Percentiles rank a stretch among this genome's conserved stretches.
Evolutionary conservation across 1,140 invertebrate genomes (phyloP).

Genomic region (Cydia fagiglandana): DNA sequence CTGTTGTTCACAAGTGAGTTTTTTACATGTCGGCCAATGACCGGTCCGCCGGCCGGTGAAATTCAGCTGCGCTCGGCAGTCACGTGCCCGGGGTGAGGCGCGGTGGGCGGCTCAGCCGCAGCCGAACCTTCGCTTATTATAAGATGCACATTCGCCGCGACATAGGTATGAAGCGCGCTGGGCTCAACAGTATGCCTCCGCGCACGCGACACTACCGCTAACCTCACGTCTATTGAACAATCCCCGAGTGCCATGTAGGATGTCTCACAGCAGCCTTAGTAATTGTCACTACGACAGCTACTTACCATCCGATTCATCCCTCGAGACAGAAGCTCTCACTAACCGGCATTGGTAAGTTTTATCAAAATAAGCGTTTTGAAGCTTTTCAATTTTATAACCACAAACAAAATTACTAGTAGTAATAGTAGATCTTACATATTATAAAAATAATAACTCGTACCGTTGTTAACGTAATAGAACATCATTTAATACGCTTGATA

Average conservation of each 20-base stretch:
- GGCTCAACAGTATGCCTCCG: conserved; percentile 65
- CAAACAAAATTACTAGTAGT: neutral
- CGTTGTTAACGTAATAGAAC: too few relatives aligned
- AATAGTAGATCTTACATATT: too few relatives aligned
- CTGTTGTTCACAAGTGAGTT: conserved; percentile 55
- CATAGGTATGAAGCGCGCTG: conserved; percentile 72
- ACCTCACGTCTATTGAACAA: conserved; percentile 56
- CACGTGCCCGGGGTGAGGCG: conserved; percentile 77
- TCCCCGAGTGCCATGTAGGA: conserved; percentile 72
- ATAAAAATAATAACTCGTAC: too few relatives aligned
- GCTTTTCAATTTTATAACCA: neutral
- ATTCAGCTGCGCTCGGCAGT: conserved; percentile 64
- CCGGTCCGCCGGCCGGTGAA: conserved; percentile 69
- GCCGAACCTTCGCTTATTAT: conserved; percentile 73
- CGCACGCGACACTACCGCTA: conserved; percentile 52
- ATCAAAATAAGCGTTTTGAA: conserved; percentile 21
- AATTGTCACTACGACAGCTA: conserved; percentile 74
- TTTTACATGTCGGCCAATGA: conserved; percentile 71
- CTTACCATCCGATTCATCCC: conserved; percentile 70
- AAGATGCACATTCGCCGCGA: conserved; percentile 73
- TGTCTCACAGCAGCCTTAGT: conserved; percentile 76
- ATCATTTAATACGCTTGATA: too few relatives aligned
- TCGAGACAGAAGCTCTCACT: conserved; percentile 70
- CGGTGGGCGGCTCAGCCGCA: conserved; percentile 67
- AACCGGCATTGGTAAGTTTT: conserved; percentile 72